Conservation (phyloP, 2,888 invertebrate species). For the Cryptosula pallasiana region DNA sequence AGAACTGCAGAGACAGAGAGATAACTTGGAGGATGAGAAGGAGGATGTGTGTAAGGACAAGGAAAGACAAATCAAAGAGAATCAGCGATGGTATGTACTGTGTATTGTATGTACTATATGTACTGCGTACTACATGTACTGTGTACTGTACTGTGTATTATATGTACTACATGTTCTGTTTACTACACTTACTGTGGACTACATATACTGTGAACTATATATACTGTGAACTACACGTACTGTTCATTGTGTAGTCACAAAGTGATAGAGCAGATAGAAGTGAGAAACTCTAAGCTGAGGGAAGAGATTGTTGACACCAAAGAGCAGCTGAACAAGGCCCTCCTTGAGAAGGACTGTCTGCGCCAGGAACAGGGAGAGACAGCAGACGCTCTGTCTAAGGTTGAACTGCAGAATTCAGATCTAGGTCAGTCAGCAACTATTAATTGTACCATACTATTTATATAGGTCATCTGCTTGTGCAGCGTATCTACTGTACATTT, state of each 20-base stretch:
- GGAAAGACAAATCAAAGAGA: constrained; percentile 52
- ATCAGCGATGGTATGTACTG: constrained; percentile 49
- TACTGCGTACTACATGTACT: too few relatives aligned
- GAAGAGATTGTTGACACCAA: constrained; percentile 77
- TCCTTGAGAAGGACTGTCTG: constrained; percentile 74
- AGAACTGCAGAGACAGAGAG: constrained; percentile 73
- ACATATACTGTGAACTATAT: too few relatives aligned
- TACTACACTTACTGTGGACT: too few relatives aligned
- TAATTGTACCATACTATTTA: too few relatives aligned
- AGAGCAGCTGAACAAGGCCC: constrained; percentile 75
- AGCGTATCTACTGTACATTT: too few relatives aligned
- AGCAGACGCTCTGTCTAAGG: constrained; percentile 46
- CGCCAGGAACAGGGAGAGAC: constrained; percentile 85
- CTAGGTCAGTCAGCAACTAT: constrained; percentile 31
- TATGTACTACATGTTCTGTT: not conserved
- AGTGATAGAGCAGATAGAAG: constrained; percentile 68
- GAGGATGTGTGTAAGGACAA: constrained; percentile 68
- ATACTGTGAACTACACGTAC: too few relatives aligned
- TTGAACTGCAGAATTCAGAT: constrained; percentile 49
- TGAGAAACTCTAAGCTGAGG: constrained; percentile 73
- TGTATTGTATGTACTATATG: too few relatives aligned
- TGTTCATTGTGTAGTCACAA: constrained; percentile 45
- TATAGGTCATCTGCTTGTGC: too few relatives aligned
- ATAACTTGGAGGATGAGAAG: constrained; percentile 72
- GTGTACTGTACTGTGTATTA: too few relatives aligned